phyloP scores from a whole-genome alignment of 2,888 invertebrate species.

The Cecidostiba fungosa region DNA sequence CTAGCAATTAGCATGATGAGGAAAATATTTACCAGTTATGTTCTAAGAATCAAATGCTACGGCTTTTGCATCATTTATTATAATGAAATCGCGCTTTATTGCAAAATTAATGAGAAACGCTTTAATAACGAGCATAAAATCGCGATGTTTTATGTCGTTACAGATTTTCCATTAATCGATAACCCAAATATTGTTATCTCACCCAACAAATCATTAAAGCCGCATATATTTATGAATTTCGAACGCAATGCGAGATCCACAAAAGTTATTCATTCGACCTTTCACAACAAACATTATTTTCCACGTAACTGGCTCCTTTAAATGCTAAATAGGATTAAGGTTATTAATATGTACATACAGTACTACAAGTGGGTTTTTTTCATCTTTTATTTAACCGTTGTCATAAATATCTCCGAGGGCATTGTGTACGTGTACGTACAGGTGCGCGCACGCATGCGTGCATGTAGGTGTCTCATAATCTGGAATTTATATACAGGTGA shows the following conservation, averaged over 20 bases:
- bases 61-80: background rate
- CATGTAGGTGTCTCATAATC: background rate
- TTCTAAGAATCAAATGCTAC: background rate
- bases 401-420: background rate
- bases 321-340: constrained; percentile 5
- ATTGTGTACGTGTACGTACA: background rate
- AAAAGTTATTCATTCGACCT: background rate
- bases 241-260: background rate
- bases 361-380: background rate
- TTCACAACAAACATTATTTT: background rate
- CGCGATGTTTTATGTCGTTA: background rate
- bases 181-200: constrained; percentile 35
- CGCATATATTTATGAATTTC: constrained; percentile 9
- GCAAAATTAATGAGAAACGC: background rate
- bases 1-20: background rate
- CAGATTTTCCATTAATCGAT: constrained; percentile 19
- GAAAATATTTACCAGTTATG: background rate
- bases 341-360: background rate
- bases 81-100: background rate
- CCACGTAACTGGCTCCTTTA: background rate
- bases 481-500: background rate
- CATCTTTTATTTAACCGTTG: background rate
- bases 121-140: constrained; percentile 10
- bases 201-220: constrained; percentile 10
- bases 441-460: constrained; percentile 7